Conservation (phyloP, 2,113 vertebrate species). For the Amphiprion percula region DNA sequence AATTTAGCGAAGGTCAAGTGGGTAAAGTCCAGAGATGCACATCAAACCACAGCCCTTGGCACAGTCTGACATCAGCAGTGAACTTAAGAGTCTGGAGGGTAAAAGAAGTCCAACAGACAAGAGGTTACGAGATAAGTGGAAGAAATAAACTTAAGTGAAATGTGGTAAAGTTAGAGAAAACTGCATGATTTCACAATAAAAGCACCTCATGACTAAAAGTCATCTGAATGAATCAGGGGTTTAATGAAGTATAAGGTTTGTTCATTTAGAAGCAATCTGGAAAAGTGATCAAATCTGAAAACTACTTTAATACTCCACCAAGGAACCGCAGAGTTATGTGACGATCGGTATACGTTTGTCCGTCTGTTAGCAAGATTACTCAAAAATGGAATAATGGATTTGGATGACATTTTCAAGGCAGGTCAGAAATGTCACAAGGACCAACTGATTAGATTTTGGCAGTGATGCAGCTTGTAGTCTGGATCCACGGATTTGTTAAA, state of each 20-base stretch:
- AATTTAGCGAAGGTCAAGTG: slow-evolving; percentile 34
- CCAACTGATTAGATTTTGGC: too few species aligned
- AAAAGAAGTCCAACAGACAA: slow-evolving; percentile 5
- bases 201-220: neutral
- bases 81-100: slow-evolving; percentile 19
- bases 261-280: too few species aligned
- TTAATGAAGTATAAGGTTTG: neutral
- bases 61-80: slow-evolving; percentile 21
- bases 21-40: slow-evolving; percentile 12
- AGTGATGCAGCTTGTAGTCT: too few species aligned
- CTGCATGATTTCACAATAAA: neutral
- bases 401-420: too few species aligned
- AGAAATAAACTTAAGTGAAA: neutral
- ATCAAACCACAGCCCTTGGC: slow-evolving; percentile 2
- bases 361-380: too few species aligned
- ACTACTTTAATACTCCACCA: too few species aligned
- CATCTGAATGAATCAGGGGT: neutral
- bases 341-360: too few species aligned
- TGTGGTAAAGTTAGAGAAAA: slow-evolving; percentile 7
- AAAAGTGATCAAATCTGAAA: too few species aligned
- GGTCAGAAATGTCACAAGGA: too few species aligned
- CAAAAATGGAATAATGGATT: too few species aligned
- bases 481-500: too few species aligned
- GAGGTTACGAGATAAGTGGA: slow-evolving; percentile 9
- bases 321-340: too few species aligned